Evolutionary conservation across 2,797 vertebrate genomes (phyloP).

Genomic region (Pseudochirops cupreus): DNA sequence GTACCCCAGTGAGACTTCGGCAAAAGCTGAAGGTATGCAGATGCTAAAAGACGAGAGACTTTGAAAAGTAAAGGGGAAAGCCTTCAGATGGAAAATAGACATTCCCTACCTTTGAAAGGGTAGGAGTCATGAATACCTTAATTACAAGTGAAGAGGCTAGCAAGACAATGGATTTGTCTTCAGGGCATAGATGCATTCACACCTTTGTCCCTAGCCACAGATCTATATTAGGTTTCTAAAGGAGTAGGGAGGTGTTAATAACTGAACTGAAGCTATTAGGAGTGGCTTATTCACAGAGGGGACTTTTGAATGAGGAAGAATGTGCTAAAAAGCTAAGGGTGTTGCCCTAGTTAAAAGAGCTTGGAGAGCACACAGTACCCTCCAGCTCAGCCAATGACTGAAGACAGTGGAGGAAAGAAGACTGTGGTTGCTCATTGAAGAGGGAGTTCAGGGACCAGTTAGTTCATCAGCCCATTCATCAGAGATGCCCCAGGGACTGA

Average conservation of each 20-base stretch:
- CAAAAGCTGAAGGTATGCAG: neutral
- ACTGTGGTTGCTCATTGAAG: neutral
- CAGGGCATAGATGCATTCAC: neutral
- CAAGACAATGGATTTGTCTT: conserved; percentile 1
- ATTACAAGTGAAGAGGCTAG: neutral
- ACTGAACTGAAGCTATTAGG: neutral
- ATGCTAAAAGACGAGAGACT: neutral
- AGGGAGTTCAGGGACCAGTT: neutral
- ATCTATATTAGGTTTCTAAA: neutral
- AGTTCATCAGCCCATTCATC: neutral
- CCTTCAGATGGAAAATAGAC: neutral
- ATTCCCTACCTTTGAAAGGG: neutral
- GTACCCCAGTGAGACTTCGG: neutral
- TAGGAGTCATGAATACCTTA: neutral
- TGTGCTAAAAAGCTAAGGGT: neutral
- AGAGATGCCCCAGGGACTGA: neutral
- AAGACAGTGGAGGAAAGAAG: neutral
- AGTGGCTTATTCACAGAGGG: neutral
- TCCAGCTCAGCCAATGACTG: neutral
- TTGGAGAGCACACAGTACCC: neutral
- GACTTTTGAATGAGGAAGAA: neutral
- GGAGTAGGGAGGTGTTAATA: neutral
- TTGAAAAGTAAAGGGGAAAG: neutral
- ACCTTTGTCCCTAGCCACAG: neutral
- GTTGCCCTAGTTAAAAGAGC: neutral